Conservation (phyloP, 2,797 vertebrate genomes). For the Semaprochilodus insignis region DNA sequence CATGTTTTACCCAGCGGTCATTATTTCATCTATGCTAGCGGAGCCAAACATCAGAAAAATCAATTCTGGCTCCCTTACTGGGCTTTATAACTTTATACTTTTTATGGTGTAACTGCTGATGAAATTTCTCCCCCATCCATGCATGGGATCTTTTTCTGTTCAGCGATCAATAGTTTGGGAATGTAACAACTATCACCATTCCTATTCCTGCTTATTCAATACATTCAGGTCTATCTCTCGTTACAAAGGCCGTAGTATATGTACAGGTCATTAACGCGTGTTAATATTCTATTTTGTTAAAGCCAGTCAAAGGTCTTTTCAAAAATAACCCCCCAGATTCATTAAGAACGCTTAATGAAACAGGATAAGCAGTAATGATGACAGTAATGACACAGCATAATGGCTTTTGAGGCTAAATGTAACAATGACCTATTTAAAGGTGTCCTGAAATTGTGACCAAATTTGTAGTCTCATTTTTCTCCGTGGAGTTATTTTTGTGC, state of each 20-base stretch:
- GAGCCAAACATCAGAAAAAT: conserved; percentile 25
- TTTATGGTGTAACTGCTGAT: conserved; percentile 6
- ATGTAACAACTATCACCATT: not conserved
- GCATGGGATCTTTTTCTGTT: not conserved
- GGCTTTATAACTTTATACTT: not conserved
- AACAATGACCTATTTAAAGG: conserved; percentile 18
- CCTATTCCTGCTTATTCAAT: not conserved
- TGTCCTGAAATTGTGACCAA: not conserved
- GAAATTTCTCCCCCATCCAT: not conserved
- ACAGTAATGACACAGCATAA: not conserved
- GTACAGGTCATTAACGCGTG: not conserved
- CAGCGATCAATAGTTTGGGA: not conserved
- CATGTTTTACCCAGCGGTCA: not conserved
- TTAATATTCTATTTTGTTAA: not conserved
- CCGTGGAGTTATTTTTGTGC: not conserved
- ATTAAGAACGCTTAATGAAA: not conserved
- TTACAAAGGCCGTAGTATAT: not conserved
- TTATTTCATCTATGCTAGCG: conserved; percentile 6
- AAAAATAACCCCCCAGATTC: not conserved
- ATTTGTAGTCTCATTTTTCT: not conserved
- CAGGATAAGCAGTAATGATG: not conserved
- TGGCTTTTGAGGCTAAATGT: conserved; percentile 1
- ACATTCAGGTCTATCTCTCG: not conserved
- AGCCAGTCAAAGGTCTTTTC: not conserved
- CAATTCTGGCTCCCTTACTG: not conserved